These are phyloP conservation scores for Drosophila villosipedis DNA, from an alignment of 2,888 invertebrate genomes.

Conservation along the genomic window DNA sequence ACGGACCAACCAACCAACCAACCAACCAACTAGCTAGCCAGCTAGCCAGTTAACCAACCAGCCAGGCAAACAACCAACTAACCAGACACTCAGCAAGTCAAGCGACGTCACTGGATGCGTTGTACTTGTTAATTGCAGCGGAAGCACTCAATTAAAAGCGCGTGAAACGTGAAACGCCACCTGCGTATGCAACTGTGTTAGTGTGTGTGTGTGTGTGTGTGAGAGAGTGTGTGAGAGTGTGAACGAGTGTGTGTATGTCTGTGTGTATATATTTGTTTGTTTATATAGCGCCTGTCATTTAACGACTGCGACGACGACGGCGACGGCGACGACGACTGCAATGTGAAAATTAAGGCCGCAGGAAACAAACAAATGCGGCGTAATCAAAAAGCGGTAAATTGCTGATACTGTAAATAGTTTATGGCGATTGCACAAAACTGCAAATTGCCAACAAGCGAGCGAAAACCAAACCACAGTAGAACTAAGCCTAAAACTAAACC, in stretches of 20 bases:
- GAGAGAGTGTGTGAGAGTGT: background rate
- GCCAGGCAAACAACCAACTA: slow-evolving; percentile 15
- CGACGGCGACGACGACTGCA: slow-evolving; percentile 31
- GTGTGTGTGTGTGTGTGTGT: background rate
- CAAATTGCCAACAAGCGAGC: slow-evolving; percentile 62
- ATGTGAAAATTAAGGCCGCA: slow-evolving; percentile 73
- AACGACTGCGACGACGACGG: slow-evolving; percentile 20
- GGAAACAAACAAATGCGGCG: slow-evolving; percentile 79
- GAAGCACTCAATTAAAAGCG: slow-evolving; percentile 80
- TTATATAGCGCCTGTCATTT: slow-evolving; percentile 53
- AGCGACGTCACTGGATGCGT: slow-evolving; percentile 62
- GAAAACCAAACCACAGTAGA: slow-evolving; percentile 18
- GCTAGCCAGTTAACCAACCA: background rate
- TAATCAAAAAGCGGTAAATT: slow-evolving; percentile 79
- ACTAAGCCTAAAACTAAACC: slow-evolving; percentile 17
- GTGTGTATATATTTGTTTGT: slow-evolving; percentile 10
- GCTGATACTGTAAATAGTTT: slow-evolving; percentile 74
- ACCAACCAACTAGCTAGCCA: slow-evolving; percentile 19
- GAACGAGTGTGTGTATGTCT: background rate
- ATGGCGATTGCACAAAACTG: slow-evolving; percentile 65
- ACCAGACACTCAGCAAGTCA: slow-evolving; percentile 38
- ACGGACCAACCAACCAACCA: slow-evolving; percentile 14
- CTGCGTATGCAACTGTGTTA: slow-evolving; percentile 49
- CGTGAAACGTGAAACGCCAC: slow-evolving; percentile 78
- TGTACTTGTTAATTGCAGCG: slow-evolving; percentile 79